phyloP scores from a whole-genome alignment of 1,140 invertebrate genomes.

The Drosophila trapezifrons region DNA sequence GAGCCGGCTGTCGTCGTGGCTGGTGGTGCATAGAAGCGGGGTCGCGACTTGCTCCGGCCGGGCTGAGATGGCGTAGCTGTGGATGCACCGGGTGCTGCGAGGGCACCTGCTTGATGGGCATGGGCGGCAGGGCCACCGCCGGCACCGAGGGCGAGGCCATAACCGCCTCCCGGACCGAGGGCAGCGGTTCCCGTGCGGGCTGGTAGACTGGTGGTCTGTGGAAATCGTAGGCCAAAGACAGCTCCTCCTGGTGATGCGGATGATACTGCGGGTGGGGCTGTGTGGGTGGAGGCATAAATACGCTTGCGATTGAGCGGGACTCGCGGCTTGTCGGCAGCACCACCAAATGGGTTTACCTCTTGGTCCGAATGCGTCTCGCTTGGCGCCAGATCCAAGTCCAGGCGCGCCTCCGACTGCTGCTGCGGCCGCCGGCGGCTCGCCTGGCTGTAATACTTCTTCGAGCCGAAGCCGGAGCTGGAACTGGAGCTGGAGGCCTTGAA shows the following conservation, averaged over 20 bases:
- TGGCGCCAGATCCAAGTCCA: conserved; percentile 69
- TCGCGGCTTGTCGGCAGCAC: conserved; percentile 70
- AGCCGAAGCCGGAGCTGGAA: conserved; percentile 28
- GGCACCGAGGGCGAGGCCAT: conserved; percentile 22
- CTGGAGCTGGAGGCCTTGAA: conserved; percentile 51
- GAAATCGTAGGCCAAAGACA: conserved; percentile 57
- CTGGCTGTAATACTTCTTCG: conserved; percentile 65
- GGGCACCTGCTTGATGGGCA: conserved; percentile 84
- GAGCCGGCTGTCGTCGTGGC: conserved; percentile 32
- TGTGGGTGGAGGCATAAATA: conserved; percentile 83
- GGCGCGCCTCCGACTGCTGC: conserved; percentile 62
- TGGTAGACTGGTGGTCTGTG: conserved; percentile 67
- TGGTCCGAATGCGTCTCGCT: conserved; percentile 75
- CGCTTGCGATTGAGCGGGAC: conserved; percentile 79
- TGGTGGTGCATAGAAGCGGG: conserved; percentile 73
- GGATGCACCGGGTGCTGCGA: conserved; percentile 44
- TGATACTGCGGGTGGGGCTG: conserved; percentile 62
- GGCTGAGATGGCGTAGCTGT: conserved; percentile 61
- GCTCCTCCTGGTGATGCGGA: conserved; percentile 47
- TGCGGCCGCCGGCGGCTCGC: conserved; percentile 61
- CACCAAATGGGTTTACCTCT: conserved; percentile 82
- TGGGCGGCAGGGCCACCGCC: conserved; percentile 64
- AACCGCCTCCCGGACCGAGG: conserved; percentile 10
- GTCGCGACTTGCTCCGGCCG: conserved; percentile 63
- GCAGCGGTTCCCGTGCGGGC: conserved; percentile 55